Base-by-base conservation (phyloP, 2,113 vertebrate genomes). In the Corynorhinus townsendii region DNA sequence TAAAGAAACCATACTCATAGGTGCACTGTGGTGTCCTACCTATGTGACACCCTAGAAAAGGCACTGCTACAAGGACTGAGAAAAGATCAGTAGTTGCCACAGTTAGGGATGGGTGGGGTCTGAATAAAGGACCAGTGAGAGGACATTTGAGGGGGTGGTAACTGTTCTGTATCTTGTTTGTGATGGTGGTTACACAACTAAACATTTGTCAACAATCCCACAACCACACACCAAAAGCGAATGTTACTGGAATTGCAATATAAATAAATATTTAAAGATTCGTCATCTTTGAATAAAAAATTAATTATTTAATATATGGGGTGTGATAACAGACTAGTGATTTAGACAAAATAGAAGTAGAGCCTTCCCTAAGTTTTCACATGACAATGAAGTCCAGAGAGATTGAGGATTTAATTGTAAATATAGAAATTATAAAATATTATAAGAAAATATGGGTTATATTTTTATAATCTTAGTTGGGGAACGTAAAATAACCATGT, bases 11-110 rank as follows among this genome's bases (percentile, higher is more conserved):
- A 3, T 47, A 12, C 30, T 47, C 12, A 28, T 38, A 71, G 33
- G 12, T 9, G 3, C 2, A 4, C 20, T 10, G 30, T 3, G 3
- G 5, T 6, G 11, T 5, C 43, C 45, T 16, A 9, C 7, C 33
- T 14, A 43, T 3, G 40, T 0, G 73, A 28, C 4, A 19, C 52
- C 52, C 28, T 35, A n/a, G 54, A 19, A 71, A 16, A 47, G 43
- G 19, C 35, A 35, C 22, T 3, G 22, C 30, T 26, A 17, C 47
- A 45, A 38, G 2, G 22, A 8, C 40, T 35, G 22, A 73, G 64
- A 52, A 47, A 77, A 56, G 0, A 45, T 16, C 9, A 26, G 8
- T 26, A 19, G 49, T 14, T 28, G 16, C 11, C 8, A 38, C 16
- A 15, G 22, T 17, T 62, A 28, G 73, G 6, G 22, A 47, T 33